Base-by-base conservation (phyloP, 1,140 invertebrate genomes). In the Heliconius himera region DNA sequence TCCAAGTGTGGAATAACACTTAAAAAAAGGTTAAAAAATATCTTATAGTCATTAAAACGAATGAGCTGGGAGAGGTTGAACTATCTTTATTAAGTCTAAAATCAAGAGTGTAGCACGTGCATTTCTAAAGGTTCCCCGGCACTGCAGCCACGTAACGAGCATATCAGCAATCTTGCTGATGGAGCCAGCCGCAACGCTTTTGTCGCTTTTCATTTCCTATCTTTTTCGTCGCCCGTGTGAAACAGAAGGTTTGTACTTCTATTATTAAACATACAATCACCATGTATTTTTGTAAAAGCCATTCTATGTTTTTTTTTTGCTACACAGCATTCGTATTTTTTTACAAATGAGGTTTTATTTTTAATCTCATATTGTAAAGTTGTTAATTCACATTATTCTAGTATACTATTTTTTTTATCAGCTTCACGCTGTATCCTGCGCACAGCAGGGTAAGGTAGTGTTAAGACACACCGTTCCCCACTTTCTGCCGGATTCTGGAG, bases 121-220 rank as follows among this genome's bases (percentile, higher is more conserved):
- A 78, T 78, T 81, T 80, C 76, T 84, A 80, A 82, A 84, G 80
- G 74, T 85, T 85, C 85, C 84, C 82, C 76, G 72, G 73, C 70
- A 74, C 76, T 77, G 74, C 70, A 72, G 81, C 82, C 79, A 80
- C 75, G 73, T 82, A 79, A 79, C 85, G 81, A 87, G 84, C 79
- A 81, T 86, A 85, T 84, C 88, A 78, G 73, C 82, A 90, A 89
- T 91, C 86, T 87, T 78, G 76, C 81, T 89, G 78, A 80, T 80
- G 78, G 78, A 80, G 66, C 78, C 74, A 41, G 70, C 33, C 74
- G 29, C 74, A 70, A 74, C 36, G 46, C 60, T 74, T 78, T 79
- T 83, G 82, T 81, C 73, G 46, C 70, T 71, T 77, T 77, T 54
- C 38, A 72, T 77, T 77, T 72, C 20, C 70, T 70, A 77, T 26